A percentile compares a stretch with the other conserved stretches of the same genome.
Evolutionary conservation across 2,888 invertebrate genomes (phyloP).

Genomic region (Drosophila mettleri): DNA sequence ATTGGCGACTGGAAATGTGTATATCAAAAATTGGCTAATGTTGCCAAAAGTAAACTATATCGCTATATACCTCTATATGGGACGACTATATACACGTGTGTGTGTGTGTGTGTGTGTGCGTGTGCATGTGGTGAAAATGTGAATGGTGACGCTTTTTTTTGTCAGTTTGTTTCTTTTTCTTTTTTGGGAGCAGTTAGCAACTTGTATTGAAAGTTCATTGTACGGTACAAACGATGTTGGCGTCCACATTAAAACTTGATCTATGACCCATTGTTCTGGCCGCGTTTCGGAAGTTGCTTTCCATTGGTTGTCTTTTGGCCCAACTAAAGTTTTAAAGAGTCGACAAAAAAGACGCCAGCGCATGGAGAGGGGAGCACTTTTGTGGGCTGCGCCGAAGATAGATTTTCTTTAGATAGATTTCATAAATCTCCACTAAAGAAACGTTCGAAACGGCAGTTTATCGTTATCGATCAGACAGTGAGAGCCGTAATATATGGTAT

Average conservation of each 20-base stretch:
- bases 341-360: neutral
- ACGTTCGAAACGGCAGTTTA: neutral
- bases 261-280: slow-evolving; percentile 77
- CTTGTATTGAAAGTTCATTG: slow-evolving; percentile 75
- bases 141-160: slow-evolving; percentile 9
- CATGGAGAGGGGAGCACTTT: neutral
- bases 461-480: neutral
- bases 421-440: neutral
- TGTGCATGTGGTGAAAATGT: slow-evolving; percentile 34
- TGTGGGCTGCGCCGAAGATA: slow-evolving; percentile 16
- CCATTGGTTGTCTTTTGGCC: slow-evolving; percentile 53
- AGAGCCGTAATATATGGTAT: neutral
- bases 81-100: neutral
- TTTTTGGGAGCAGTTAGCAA: slow-evolving; percentile 45
- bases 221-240: slow-evolving; percentile 54
- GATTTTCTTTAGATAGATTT: neutral
- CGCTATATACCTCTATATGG: neutral
- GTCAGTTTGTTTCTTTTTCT: neutral
- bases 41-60: slow-evolving; percentile 26
- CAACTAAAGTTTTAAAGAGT: slow-evolving; percentile 27
- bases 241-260: slow-evolving; percentile 73
- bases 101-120: too few relatives aligned
- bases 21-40: slow-evolving; percentile 67
- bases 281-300: slow-evolving; percentile 60
- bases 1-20: slow-evolving; percentile 44